phyloP scores from a whole-genome alignment of 2,888 invertebrate species.

The Hipparchia semele region DNA sequence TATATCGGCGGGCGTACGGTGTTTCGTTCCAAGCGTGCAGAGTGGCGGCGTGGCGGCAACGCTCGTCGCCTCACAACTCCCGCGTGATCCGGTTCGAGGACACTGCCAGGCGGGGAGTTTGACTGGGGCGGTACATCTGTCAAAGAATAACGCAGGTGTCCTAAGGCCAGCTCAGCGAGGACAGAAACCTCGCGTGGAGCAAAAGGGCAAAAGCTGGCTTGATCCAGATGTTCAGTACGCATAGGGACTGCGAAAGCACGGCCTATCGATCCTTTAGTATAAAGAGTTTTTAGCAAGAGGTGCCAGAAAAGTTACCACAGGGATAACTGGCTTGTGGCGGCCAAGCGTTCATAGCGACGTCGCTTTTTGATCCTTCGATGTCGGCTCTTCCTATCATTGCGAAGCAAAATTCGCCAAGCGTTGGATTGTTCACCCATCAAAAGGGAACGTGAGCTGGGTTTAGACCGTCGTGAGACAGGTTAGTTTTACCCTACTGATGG shows the following conservation, averaged over 20 bases:
- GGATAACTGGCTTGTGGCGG: constrained; percentile 87
- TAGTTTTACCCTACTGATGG: too few relatives aligned
- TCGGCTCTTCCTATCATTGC: constrained; percentile 90
- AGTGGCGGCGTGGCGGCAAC: too few relatives aligned
- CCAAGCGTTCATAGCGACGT: constrained; percentile 86
- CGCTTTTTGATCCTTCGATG: constrained; percentile 88
- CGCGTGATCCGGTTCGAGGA: too few relatives aligned
- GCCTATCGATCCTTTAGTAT: constrained; percentile 43
- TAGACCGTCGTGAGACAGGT: too few relatives aligned
- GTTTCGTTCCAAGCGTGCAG: too few relatives aligned
- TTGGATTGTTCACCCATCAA: too few relatives aligned
- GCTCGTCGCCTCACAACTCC: too few relatives aligned
- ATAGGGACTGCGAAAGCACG: too few relatives aligned
- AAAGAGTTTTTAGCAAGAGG: constrained; percentile 84
- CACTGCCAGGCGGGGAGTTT: not conserved
- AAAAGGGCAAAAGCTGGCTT: constrained; percentile 87
- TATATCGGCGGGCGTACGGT: too few relatives aligned
- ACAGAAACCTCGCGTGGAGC: constrained; percentile 85
- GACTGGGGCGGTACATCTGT: not conserved
- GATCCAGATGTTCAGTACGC: constrained; percentile 80
- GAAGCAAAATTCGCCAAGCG: constrained; percentile 50
- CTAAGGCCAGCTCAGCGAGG: constrained; percentile 52
- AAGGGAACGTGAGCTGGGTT: too few relatives aligned
- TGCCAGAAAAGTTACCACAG: constrained; percentile 82
- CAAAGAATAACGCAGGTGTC: not conserved